Evolutionary conservation across 2,797 vertebrate genomes (phyloP).

Genomic region (Galago senegalensis): DNA sequence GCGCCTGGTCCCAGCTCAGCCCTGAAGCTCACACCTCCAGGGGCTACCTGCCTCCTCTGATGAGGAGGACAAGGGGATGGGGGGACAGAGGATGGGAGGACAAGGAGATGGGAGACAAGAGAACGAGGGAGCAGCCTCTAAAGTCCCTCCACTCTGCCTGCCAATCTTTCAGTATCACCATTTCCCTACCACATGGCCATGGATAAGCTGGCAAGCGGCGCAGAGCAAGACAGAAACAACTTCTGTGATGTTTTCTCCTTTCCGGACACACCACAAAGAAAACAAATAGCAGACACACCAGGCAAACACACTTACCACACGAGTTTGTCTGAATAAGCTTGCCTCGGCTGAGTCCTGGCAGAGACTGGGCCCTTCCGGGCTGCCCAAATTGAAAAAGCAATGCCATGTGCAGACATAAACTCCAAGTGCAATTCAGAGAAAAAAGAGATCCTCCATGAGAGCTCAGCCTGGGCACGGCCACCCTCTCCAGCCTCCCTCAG

Average conservation of each 20-base stretch:
- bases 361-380: constrained; percentile 51
- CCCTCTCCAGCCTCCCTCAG: not conserved
- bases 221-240: not conserved
- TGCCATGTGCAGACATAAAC: constrained; percentile 73
- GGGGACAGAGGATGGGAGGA: not conserved
- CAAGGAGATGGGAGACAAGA: not conserved
- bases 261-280: not conserved
- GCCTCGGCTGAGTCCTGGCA: not conserved
- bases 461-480: not conserved
- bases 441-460: not conserved
- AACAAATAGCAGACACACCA: not conserved
- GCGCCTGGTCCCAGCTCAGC: not conserved
- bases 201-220: not conserved
- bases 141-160: not conserved
- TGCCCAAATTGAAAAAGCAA: constrained; percentile 13
- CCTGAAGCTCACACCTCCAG: not conserved
- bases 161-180: not conserved
- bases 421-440: not conserved
- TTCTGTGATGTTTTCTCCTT: not conserved
- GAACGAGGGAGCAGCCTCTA: not conserved
- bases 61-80: too few species aligned
- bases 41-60: not conserved
- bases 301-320: constrained; percentile 65
- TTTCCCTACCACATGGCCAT: not conserved
- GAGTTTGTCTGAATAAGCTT: not conserved